Evolutionary conservation across 2,888 invertebrate species (phyloP).

Genomic region (Eupsilia transversa): DNA sequence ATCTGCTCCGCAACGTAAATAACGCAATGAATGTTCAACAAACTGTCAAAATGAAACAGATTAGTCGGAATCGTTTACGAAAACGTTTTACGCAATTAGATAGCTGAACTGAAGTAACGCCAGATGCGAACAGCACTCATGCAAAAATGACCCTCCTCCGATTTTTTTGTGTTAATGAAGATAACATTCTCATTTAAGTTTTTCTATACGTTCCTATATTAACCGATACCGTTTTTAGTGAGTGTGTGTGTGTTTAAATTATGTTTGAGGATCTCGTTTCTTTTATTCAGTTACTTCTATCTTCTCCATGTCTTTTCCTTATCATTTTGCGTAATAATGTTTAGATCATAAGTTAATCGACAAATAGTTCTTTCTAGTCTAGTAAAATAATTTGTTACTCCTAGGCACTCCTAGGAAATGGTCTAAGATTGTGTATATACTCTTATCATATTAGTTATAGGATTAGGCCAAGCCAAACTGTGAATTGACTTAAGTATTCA

Average conservation of each 20-base stretch:
- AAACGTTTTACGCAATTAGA: no score
- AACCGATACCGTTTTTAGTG: not conserved
- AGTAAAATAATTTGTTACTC: constrained; percentile 73
- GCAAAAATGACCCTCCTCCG: not conserved
- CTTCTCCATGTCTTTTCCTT: not conserved
- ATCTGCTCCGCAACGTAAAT: no score
- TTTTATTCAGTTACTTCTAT: not conserved
- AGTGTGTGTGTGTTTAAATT: not conserved
- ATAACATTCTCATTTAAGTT: constrained; percentile 1
- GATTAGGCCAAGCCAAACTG: constrained; percentile 83
- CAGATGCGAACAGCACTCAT: not conserved
- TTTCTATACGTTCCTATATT: constrained; percentile 8
- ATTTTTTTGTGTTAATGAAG: not conserved
- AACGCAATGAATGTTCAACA: no score
- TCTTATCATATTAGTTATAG: constrained; percentile 66
- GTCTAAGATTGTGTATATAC: constrained; percentile 73
- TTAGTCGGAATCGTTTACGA: no score
- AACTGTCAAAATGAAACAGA: no score
- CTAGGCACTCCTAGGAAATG: constrained; percentile 72
- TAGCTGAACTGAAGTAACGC: no score
- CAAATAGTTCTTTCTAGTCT: constrained; percentile 66
- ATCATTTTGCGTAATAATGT: constrained; percentile 38
- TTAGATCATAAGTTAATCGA: constrained; percentile 60
- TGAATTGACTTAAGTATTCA: constrained; percentile 75
- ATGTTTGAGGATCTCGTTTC: not conserved